These are phyloP conservation scores for Xestoiulus laeticollis DNA, from an alignment of 2,888 invertebrate species.

Conservation along the genomic window DNA sequence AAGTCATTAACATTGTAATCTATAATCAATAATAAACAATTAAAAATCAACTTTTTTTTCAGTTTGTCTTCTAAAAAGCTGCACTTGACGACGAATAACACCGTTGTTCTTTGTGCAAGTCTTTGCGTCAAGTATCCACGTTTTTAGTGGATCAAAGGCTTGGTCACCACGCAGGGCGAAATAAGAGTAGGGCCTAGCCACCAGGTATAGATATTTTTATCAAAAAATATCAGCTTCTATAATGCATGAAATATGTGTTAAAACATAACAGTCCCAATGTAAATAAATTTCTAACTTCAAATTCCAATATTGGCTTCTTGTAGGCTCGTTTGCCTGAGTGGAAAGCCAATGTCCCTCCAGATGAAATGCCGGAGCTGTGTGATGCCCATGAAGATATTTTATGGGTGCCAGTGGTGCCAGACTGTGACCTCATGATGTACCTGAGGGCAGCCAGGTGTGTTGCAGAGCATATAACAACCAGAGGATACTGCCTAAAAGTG, in stretches of 20 bases:
- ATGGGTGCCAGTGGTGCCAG: slow-evolving; percentile 94
- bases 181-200: slow-evolving; percentile 71
- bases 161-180: slow-evolving; percentile 68
- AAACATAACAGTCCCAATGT: background rate
- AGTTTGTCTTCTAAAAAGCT: background rate
- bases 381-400: slow-evolving; percentile 84
- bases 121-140: background rate
- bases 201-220: slow-evolving; percentile 64
- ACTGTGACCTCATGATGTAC: slow-evolving; percentile 97
- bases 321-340: slow-evolving; percentile 74
- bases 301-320: slow-evolving; percentile 58
- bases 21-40: no score
- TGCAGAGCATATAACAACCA: background rate
- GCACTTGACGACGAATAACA: background rate
- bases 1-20: no score
- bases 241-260: background rate
- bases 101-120: background rate
- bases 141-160: background rate
- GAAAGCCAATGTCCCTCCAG: slow-evolving; percentile 63
- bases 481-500: background rate
- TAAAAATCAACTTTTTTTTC: background rate
- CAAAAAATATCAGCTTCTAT: background rate
- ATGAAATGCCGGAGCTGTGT: slow-evolving; percentile 65
- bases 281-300: slow-evolving; percentile 23
- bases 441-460: slow-evolving; percentile 84